Conservation (phyloP, 2,797 vertebrate genomes). For the Geotrypetes seraphini region DNA sequence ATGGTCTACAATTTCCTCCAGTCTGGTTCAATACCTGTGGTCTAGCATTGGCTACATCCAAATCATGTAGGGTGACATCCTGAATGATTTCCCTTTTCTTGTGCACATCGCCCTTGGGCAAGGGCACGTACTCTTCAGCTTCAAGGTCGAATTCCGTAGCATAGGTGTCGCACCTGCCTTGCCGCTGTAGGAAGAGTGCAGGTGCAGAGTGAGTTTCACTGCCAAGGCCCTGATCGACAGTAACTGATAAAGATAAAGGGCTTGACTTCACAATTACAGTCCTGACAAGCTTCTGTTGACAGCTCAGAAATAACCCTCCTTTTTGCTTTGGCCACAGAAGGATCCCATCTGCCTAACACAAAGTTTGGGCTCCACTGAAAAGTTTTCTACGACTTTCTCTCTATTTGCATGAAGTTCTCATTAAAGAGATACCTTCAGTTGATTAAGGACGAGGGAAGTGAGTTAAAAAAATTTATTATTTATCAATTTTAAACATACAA, state of each 20-base stretch:
- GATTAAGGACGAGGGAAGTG: conserved; percentile 47
- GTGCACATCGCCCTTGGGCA: conserved; percentile 96
- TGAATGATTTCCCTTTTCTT: conserved; percentile 99
- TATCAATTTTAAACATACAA: too few species aligned
- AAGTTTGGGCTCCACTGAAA: conserved; percentile 25
- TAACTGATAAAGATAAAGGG: conserved; percentile 21
- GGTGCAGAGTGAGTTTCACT: conserved; percentile 39
- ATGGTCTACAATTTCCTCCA: too few species aligned
- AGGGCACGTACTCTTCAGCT: conserved; percentile 94
- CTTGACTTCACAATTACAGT: conserved; percentile 27
- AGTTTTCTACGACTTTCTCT: conserved; percentile 6
- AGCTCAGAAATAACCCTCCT: conserved; percentile 49
- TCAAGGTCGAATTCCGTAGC: conserved; percentile 98
- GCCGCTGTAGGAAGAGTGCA: conserved; percentile 69
- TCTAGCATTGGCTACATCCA: conserved; percentile 89
- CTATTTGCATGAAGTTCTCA: conserved; percentile 19
- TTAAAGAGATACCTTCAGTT: conserved; percentile 52
- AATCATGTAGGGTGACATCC: conserved; percentile 93
- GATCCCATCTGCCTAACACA: conserved; percentile 48
- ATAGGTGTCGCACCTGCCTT: conserved; percentile 95
- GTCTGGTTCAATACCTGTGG: conserved; percentile 74
- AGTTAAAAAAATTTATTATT: too few species aligned
- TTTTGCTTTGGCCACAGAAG: conserved; percentile 31
- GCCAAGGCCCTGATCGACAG: conserved; percentile 41
- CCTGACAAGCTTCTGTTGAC: conserved; percentile 48